phyloP scores from a whole-genome alignment of 2,113 vertebrate genomes.

The Bungarus multicinctus region DNA sequence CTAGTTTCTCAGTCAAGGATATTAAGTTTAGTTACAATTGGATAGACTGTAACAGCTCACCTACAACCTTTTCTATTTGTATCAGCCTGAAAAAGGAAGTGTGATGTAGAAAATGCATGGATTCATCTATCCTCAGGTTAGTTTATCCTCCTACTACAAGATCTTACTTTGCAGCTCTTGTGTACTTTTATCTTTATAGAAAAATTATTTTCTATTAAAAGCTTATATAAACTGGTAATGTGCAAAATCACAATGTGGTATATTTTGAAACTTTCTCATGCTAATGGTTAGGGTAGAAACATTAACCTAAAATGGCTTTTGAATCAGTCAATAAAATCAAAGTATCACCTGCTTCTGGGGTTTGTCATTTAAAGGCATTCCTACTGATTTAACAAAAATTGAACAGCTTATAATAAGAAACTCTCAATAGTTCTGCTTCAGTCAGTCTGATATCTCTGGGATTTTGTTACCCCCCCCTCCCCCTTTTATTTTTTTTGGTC shows the following conservation, averaged over 20 bases:
- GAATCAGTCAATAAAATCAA: background rate
- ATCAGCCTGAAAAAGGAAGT: background rate
- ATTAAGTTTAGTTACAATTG: background rate
- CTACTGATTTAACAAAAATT: background rate
- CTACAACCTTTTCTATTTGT: background rate
- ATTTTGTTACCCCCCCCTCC: background rate
- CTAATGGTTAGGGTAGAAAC: background rate
- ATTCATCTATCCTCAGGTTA: background rate
- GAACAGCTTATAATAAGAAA: background rate
- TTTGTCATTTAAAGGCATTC: background rate
- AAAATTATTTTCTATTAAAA: background rate
- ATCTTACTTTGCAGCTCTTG: background rate
- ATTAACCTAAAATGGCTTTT: background rate
- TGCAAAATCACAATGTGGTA: background rate
- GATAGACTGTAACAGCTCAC: background rate
- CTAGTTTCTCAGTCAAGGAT: background rate
- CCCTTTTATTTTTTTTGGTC: background rate
- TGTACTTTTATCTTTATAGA: background rate
- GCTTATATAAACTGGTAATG: background rate
- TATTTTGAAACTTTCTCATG: background rate
- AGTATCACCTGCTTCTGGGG: background rate
- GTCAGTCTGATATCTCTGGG: background rate
- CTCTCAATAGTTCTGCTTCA: background rate
- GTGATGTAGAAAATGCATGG: too few relatives aligned
- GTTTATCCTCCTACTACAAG: background rate